Percentiles rank a stretch among this genome's conserved stretches.
Evolutionary conservation across 2,113 vertebrate genomes (phyloP).

Genomic region (Glareola pratincola): DNA sequence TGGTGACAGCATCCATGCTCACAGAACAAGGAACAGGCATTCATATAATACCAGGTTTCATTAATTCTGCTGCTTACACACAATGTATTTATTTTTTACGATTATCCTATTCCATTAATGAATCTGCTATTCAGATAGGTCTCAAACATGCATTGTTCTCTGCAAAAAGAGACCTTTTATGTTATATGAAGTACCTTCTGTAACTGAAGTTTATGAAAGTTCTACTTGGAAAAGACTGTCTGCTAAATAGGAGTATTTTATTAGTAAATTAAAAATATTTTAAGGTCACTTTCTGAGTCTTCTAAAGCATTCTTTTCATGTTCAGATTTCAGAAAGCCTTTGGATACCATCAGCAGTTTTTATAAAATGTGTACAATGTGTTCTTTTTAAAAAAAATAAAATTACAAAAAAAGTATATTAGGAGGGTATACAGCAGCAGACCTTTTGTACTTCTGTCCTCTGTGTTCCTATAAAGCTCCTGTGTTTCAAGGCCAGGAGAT

Average conservation of each 20-base stretch:
- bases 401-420: background rate
- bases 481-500: slow-evolving; percentile 39
- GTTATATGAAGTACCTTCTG: background rate
- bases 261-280: slow-evolving; percentile 8
- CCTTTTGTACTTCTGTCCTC: background rate
- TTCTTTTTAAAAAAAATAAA: background rate
- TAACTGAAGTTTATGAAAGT: background rate
- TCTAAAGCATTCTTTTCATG: background rate
- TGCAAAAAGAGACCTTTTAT: background rate
- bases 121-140: background rate
- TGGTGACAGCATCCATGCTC: background rate
- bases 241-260: background rate
- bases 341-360: background rate
- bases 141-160: background rate
- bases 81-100: background rate
- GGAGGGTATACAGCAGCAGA: background rate
- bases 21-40: background rate
- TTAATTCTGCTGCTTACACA: background rate
- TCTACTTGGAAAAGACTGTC: background rate
- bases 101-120: background rate
- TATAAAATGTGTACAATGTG: background rate
- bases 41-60: background rate
- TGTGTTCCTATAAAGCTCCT: background rate
- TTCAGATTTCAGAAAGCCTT: background rate
- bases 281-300: background rate